These are phyloP conservation scores for Drosophila monieri DNA, from an alignment of 2,888 invertebrate genomes.

Conservation along the genomic window DNA sequence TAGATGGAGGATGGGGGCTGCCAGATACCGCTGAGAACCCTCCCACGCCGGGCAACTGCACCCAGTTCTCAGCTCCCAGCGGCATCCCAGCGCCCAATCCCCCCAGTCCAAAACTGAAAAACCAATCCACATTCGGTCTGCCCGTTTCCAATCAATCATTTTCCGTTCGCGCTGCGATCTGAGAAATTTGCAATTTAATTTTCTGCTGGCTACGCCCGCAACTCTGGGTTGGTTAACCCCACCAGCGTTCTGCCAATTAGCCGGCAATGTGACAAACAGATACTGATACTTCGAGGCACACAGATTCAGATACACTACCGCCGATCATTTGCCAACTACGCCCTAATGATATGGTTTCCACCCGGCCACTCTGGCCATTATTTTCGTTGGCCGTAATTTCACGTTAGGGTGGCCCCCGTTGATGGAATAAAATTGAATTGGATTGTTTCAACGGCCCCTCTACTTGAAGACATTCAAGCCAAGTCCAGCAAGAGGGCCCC, in stretches of 20 bases:
- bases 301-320: conserved; percentile 28
- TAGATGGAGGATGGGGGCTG: conserved; percentile 3
- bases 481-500: conserved; percentile 23
- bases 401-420: conserved; percentile 72
- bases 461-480: conserved; percentile 1
- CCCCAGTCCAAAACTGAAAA: background rate
- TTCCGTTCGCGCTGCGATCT: conserved; percentile 7
- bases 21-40: conserved; percentile 25
- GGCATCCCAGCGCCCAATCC: conserved; percentile 51
- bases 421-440: conserved; percentile 64
- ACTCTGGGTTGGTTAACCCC: conserved; percentile 45
- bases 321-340: conserved; percentile 48
- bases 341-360: conserved; percentile 66
- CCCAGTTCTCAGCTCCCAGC: conserved; percentile 39
- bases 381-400: conserved; percentile 62
- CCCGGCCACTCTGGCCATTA: conserved; percentile 45
- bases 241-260: conserved; percentile 53
- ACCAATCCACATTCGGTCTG: background rate
- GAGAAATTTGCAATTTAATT: conserved; percentile 57
- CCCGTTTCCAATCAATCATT: conserved; percentile 66
- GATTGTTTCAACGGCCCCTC: conserved; percentile 52
- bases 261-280: conserved; percentile 51
- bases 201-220: conserved; percentile 38
- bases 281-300: conserved; percentile 9
- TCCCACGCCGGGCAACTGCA: conserved; percentile 23